Evolutionary conservation across 2,888 invertebrate genomes (phyloP).

Genomic region (Scaptomyza polygonia): DNA sequence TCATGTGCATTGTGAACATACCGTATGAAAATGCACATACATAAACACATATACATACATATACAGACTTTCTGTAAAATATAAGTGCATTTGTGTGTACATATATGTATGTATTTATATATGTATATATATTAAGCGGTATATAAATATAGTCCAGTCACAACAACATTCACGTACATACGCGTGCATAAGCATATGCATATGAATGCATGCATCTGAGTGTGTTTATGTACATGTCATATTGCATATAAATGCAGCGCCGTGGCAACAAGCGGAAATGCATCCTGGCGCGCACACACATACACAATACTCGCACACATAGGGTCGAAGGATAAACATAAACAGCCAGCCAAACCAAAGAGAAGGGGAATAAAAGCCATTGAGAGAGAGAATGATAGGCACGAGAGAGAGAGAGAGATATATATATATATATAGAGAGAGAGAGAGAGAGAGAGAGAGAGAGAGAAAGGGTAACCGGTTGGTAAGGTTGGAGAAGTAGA

Average conservation of each 20-base stretch:
- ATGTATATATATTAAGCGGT: background rate
- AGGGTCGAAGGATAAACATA: conserved; percentile 45
- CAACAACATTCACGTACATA: background rate
- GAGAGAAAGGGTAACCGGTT: conserved; percentile 12
- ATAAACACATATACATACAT: too few relatives aligned
- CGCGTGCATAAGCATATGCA: background rate
- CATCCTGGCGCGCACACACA: conserved; percentile 40
- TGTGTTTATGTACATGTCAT: background rate
- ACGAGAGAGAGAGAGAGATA: conserved; percentile 13
- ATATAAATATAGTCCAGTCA: conserved; percentile 1
- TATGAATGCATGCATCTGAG: background rate
- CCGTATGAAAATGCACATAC: too few relatives aligned
- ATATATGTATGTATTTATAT: background rate
- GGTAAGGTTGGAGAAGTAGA: conserved; percentile 45
- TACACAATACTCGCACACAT: conserved; percentile 1
- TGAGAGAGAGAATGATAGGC: conserved; percentile 17
- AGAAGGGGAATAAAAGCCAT: conserved; percentile 8
- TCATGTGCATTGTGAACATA: too few relatives aligned
- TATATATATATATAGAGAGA: too few relatives aligned
- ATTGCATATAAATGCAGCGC: conserved; percentile 46
- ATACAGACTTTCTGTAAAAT: background rate
- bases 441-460: conserved; percentile 19
- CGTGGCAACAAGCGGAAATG: conserved; percentile 64
- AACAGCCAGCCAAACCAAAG: conserved; percentile 42
- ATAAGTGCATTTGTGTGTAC: background rate